Evolutionary conservation across 2,888 invertebrate genomes (phyloP), one percentile per base, ranked within the genome.

Genomic region (Nomada goodeniana): DNA sequence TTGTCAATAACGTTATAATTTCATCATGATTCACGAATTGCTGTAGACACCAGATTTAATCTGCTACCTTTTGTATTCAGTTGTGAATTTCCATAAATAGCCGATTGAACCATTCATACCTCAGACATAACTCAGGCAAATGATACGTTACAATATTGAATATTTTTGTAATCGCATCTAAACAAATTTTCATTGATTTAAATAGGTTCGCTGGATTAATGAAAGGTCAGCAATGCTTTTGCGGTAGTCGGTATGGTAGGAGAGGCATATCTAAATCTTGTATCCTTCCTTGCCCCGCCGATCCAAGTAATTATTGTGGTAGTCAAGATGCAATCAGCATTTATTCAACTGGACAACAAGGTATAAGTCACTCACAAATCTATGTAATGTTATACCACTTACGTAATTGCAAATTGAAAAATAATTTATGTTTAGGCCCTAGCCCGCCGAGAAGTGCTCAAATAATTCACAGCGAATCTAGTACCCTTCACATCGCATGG

Each of bases 361-460:
- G 94, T 94, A 86, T 11, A 20, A 36, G 36, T 7, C 36, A 26
- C 20, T 57, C 61, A 5, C 9, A 53, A 57, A 26, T 47, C 47
- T 11, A 13, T 44, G 9, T 23, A 36, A 0, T 7, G 0, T 1
- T 15, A 26, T 29, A 57, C 0, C 52, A 36, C 2, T 52, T 29
- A 15, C 26, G 23, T n/a, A 57, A 67, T 13, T n/a, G 2, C 52
- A 20, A 63, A 52, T 29, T 68, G 59, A 64, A 50, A 9, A 15
- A 29, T n/a, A 63, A 42, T 61, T 10, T n/a, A 52, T 80, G 20
- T 60, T 81, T 80, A 95, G 95, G 95, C 13, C 96, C 97, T 23
- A 96, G 96, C 10, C 96, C 96, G n/a, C 97, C 97, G 0, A 94
- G 94, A 80, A 94, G 96, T 76, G 91, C 97, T 29, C 92, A 94